Evolutionary conservation across 2,888 invertebrate species (phyloP).

Genomic region (Spilarctia lutea): DNA sequence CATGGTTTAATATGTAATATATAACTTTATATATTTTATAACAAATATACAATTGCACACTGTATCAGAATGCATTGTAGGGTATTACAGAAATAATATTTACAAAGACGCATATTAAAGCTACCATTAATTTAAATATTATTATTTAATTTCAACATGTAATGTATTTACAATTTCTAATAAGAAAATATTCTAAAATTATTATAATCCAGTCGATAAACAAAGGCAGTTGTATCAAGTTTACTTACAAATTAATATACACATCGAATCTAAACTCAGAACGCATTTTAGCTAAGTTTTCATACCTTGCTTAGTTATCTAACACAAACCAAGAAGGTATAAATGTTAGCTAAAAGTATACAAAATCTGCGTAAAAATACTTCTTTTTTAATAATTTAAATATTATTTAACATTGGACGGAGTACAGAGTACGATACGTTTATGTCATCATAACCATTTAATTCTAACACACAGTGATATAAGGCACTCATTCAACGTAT

Average conservation of each 20-base stretch:
- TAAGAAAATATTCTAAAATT: slow-evolving; percentile 62
- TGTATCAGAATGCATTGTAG: slow-evolving; percentile 70
- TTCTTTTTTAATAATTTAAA: slow-evolving; percentile 36
- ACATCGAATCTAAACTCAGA: slow-evolving; percentile 31
- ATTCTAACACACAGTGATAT: slow-evolving; percentile 55
- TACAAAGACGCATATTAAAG: slow-evolving; percentile 76
- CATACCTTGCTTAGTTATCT: slow-evolving; percentile 34
- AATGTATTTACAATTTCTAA: slow-evolving; percentile 50
- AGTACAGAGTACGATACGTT: slow-evolving; percentile 49
- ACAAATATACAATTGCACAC: slow-evolving; percentile 84
- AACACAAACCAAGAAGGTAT: slow-evolving; percentile 32
- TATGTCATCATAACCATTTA: slow-evolving; percentile 21
- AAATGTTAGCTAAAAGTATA: slow-evolving; percentile 44
- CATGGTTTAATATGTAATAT: slow-evolving; percentile 60
- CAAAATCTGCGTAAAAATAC: slow-evolving; percentile 44
- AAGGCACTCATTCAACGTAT: slow-evolving; percentile 69
- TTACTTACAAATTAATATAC: slow-evolving; percentile 53
- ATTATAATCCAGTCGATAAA: slow-evolving; percentile 73
- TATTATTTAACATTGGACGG: slow-evolving; percentile 57
- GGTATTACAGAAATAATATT: slow-evolving; percentile 74
- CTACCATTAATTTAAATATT: slow-evolving; percentile 76
- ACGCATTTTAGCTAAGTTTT: slow-evolving; percentile 48
- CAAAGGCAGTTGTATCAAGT: slow-evolving; percentile 73
- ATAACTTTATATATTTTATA: slow-evolving; percentile 85
- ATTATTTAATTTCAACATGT: slow-evolving; percentile 51